Base-by-base conservation (phyloP, 2,888 invertebrate species). In the Eugnorisma glareosa region DNA sequence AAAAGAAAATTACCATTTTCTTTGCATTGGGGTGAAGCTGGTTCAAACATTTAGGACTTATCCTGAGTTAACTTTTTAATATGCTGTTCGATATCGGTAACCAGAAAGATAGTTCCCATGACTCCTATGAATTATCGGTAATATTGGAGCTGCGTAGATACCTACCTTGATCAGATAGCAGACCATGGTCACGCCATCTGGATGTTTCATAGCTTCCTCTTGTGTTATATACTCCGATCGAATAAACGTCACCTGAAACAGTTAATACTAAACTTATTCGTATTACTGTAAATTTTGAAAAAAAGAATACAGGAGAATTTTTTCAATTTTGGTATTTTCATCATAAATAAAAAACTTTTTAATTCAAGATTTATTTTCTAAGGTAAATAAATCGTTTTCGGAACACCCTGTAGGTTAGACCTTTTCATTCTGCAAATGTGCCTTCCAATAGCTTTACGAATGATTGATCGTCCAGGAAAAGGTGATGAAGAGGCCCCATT, bases 151-250 rank as follows among this genome's bases (percentile, higher is more conserved):
- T 35, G 7, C 57, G 79, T 90, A 21, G 10, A 10, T 21, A 18
- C 18, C 31, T 59, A 97, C 97, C 94, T 96, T 97, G 61, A 97
- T 97, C 11, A 98, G 90, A 88, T 97, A 98, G 72, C 97, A 97
- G 37, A 98, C 72, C 81, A 97, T 97, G 0, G 96, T 94, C 10
- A 97, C 96, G 6, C 97, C 97, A 84, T 98, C 98, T 2, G 94
- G 91, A 89, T 97, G 96, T 48, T 94, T 95, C 24, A 97, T 86
- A 0, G 98, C 98, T 59, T 96, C 96, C 80, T 97, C 96, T 90
- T 97, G 97, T 0, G 97, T 97, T 82, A 97, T 85, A 89, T 98
- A 98, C 79, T 97, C 95, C 21, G 97, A 95, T 88, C 97, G 97
- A 90, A 97, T 98, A 89, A 94, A 96, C 2, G 94, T 94, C 0